Base-by-base conservation (phyloP, 64 coral and sea anemone genomes). In the Orbicella faveolata region DNA sequence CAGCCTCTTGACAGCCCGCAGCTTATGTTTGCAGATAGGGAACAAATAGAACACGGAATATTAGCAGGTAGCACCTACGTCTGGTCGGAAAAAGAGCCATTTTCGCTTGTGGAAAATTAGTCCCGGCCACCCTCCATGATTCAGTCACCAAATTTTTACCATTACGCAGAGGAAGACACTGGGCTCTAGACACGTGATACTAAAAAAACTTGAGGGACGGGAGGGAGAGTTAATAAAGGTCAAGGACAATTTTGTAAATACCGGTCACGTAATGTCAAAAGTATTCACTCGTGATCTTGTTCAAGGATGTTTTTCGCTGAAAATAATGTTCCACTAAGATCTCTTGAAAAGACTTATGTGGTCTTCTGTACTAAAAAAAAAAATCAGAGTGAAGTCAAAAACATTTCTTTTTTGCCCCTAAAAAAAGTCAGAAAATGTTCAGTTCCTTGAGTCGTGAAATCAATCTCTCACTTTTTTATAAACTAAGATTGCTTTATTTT, bases 1-100 rank as follows among this genome's bases (percentile, higher is more conserved):
- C 12, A 85, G 82, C 23, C 82, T 48, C 20, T 85, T 85, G 19
- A 85, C 23, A 13, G 63, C 82, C 82, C 82, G 63, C 36, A 85
- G 82, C 82, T 85, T 85, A 85, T 72, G 82, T 85, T 85, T 85
- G 64, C 82, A 85, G 39, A 65, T 85, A 85, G 65, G 64, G 39
- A 30, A 52, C 63, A 85, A 52, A 85, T 73, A 85, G 48, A 52
- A 26, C 36, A 85, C 65, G n/a, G 30, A 70, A 70, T 70, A 14
- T 85, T 68, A 72, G 65, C 23, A 19, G 12, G 36, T 53, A 26
- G 33, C 63, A 72, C 36, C n/a, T 20, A 8, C 64, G 63, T 67
- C 15, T 72, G 23, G 37, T 5, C 64, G 20, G 36, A 72, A 30
- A 73, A 11, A 72, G 39, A 72, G n/a, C 65, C 82, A 85, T 85